Base-by-base conservation (phyloP, 2,113 vertebrate species). In the Prietella phreatophila region DNA sequence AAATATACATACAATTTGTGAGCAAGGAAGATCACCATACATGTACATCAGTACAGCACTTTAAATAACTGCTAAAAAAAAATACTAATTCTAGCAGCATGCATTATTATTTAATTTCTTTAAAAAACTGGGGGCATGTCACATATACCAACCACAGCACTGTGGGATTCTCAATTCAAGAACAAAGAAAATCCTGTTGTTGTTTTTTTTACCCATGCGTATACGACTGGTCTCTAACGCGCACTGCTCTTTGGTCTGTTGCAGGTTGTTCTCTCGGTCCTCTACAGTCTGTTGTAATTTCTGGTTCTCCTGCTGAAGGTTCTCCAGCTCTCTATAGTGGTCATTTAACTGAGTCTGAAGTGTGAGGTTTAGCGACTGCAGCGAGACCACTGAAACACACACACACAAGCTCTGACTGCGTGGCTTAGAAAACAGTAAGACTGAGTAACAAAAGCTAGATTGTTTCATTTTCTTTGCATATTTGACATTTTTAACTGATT, bases 291-390 rank as follows among this genome's bases (percentile, higher is more conserved):
- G 69, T 75, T 84, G 96, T 5, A 98, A 93, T 10, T 96, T 96
- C 85, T 95, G 88, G 53, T 97, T 95, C 93, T 96, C 96, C 33
- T 90, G 93, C 89, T 96, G 96, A 63, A 97, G 93, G 7, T 94
- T 94, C 86, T 95, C 95, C 79, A 97, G 94, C 10, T 92, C 93
- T 90, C 92, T 94, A 63, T 95, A 91, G 0, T 95, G 94, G 8
- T 95, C 92, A 0, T 91, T 86, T 85, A 99, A 91, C 61, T 98
- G 96, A 88, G 92, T 94, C 87, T 97, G 96, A 56, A 99, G 94
- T 27, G 93, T 88, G 58, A 92, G 86, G 60, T 95, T 97, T 92
- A 96, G 89, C 50, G 95, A 96, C 67, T 95, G 96, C 83, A 97
- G 91, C 39, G 96, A 95, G 89, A 94, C 90, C 79, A 96, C 96